Conservation (phyloP, 1,140 invertebrate genomes). For the Lucilia cuprina region DNA sequence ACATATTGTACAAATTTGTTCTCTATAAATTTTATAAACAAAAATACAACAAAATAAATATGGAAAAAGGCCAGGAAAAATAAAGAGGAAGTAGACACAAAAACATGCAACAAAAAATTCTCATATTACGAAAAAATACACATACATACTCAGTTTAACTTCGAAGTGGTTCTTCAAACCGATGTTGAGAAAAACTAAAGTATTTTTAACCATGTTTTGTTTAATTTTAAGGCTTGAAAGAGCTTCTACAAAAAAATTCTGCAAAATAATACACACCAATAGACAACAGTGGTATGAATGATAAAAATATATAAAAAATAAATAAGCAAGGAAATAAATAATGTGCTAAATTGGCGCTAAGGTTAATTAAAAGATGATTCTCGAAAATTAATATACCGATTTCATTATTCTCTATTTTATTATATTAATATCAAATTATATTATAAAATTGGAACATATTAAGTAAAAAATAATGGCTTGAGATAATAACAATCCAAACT, state of each 20-base stretch:
- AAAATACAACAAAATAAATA: conserved; percentile 38
- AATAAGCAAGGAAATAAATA: too few species aligned
- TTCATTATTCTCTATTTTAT: too few species aligned
- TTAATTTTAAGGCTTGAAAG: too few species aligned
- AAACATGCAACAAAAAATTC: conserved; percentile 39
- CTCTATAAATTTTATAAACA: conserved; percentile 60
- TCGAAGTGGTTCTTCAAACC: neutral
- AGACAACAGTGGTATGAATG: neutral
- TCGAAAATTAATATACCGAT: too few species aligned
- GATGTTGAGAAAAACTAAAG: neutral
- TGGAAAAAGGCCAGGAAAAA: conserved; percentile 1
- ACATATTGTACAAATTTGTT: conserved; percentile 61
- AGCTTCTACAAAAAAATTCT: too few species aligned
- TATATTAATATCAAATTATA: too few species aligned
- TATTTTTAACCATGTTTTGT: neutral
- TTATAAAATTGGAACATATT: too few species aligned
- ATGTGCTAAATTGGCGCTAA: too few species aligned
- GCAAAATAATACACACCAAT: neutral
- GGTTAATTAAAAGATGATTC: too few species aligned
- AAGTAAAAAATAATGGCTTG: too few species aligned
- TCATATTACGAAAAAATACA: conserved; percentile 42
- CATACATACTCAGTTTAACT: neutral
- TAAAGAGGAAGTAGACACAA: conserved; percentile 18
- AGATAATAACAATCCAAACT: too few species aligned
- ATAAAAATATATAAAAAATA: neutral